Conservation (phyloP, 2,888 invertebrate species). For the Cerastis leucographa region DNA sequence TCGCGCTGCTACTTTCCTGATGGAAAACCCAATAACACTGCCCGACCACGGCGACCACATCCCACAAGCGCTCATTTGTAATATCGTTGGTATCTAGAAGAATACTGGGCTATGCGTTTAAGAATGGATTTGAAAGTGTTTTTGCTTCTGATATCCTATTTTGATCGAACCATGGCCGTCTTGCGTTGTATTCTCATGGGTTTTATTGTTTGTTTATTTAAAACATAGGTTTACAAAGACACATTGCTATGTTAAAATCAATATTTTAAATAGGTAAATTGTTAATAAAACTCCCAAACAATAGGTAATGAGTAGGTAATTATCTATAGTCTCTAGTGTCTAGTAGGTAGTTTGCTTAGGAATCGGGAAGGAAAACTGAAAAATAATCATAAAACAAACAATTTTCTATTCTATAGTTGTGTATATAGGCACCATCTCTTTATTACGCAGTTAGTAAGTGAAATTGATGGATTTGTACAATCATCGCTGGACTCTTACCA, state of each 20-base stretch:
- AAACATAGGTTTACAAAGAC: not conserved
- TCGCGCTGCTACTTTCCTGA: not conserved
- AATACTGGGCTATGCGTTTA: not conserved
- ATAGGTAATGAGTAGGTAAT: not conserved
- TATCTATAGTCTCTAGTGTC: too few relatives aligned
- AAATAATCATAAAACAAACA: not conserved
- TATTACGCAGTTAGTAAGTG: not conserved
- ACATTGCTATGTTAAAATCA: not conserved
- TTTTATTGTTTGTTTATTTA: not conserved
- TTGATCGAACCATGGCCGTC: not conserved
- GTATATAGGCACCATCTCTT: not conserved
- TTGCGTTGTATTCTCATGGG: not conserved
- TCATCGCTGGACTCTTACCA: too few relatives aligned
- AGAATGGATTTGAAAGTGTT: too few relatives aligned
- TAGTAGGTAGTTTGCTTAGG: not conserved
- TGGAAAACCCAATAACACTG: not conserved
- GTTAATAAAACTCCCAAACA: not conserved
- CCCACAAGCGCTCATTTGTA: not conserved
- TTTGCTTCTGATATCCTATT: not conserved
- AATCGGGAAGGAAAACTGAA: conserved; percentile 6
- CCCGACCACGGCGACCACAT: not conserved
- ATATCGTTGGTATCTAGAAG: not conserved
- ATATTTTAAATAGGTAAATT: not conserved
- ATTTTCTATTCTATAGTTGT: not conserved
- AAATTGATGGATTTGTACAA: not conserved